Base-by-base conservation (phyloP, 1,140 invertebrate species). In the Phthorimaea operculella region DNA sequence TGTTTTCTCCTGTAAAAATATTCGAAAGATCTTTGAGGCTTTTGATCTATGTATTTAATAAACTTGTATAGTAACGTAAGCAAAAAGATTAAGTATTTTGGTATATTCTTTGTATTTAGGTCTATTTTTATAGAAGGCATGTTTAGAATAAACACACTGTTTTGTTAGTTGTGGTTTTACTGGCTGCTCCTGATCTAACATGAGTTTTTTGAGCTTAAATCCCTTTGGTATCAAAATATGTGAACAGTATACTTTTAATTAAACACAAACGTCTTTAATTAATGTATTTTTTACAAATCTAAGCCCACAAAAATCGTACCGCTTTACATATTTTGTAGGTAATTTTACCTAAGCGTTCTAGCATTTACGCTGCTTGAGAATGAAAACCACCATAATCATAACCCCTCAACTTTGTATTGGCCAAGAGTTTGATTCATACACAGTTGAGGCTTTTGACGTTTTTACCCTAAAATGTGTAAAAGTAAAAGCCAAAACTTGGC, bases 161-260 rank as follows among this genome's bases (percentile, higher is more conserved):
- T 83, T 79, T 83, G 80, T 83, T 83, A 70, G 76, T 73, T 76
- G 77, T 82, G 72, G 78, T 83, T 83, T 83, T 78, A 81, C 67
- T 83, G 66, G 70, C 70, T 72, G 64, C 62, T 61, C 77, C 75
- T 83, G 79, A 83, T 28, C 21, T 28, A 28, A 28, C 21, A 28
- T 68, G n/a, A 47, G 44, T 9, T 47, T 45, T 45, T 15, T 47
- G n/a, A 47, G 16, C 44, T 47, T 47, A n/a, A 42, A 42, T 28
- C 36, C 36, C 36, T n/a, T 39, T 12, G 3, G 10, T n/a, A 10
- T 39, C 10, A 39, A 12, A 39, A 39, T n/a, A n/a, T 39, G n/a
- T 39, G 10, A 39, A 39, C 36, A 10, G 36, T 39, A 39, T 39
- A 39, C 21, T 28, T 28, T 28, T 28, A 28, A 28, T 28, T 6